phyloP scores from a whole-genome alignment of 2,888 invertebrate species.

The Lycia hirtaria region DNA sequence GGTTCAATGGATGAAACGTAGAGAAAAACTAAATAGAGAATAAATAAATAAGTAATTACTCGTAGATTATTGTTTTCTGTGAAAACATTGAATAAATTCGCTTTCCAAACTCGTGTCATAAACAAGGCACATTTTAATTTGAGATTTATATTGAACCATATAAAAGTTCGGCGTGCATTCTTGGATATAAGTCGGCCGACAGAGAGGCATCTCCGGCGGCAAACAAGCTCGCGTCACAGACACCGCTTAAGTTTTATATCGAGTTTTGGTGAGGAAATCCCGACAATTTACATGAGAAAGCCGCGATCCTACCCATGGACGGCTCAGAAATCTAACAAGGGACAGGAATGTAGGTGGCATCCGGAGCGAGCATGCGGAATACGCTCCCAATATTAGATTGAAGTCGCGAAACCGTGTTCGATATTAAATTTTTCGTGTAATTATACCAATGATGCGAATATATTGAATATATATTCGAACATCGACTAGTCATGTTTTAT shows the following conservation, averaged over 20 bases:
- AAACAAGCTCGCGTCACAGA: conserved; percentile 49
- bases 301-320: conserved; percentile 54
- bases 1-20: no score
- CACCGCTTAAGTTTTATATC: conserved; percentile 71
- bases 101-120: no score
- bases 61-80: no score
- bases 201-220: conserved; percentile 31
- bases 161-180: conserved; percentile 19
- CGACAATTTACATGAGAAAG: conserved; percentile 79
- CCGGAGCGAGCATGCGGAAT: conserved; percentile 66
- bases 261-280: conserved; percentile 72
- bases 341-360: conserved; percentile 74
- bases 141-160: conserved; percentile 2
- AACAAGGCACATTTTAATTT: no score
- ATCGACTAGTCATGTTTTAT: conserved; percentile 12
- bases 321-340: conserved; percentile 68
- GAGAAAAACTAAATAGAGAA: no score
- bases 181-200: conserved; percentile 23
- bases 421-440: conserved; percentile 60
- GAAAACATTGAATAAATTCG: no score
- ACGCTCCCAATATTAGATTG: conserved; percentile 75
- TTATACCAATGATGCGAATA: conserved; percentile 28
- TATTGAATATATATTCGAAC: conserved; percentile 31
- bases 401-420: conserved; percentile 63
- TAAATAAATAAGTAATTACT: no score